Conservation (phyloP, 1,140 invertebrate species). For the Batillaria attramentaria region DNA sequence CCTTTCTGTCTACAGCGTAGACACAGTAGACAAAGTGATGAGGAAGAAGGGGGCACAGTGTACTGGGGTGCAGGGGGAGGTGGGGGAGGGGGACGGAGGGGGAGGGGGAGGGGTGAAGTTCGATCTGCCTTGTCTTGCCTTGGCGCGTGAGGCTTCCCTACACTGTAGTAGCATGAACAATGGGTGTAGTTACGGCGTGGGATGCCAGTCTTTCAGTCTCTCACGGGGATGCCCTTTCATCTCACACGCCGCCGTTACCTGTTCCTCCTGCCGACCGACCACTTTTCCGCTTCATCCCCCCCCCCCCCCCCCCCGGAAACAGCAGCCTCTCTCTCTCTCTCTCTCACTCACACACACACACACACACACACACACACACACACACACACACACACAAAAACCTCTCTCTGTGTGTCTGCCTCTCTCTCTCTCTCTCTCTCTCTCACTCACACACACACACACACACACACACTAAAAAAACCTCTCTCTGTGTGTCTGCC, state of each 20-base stretch:
- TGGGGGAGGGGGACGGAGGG: too few species aligned
- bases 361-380: not conserved
- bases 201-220: not conserved
- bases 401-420: not conserved
- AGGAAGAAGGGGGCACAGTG: too few species aligned
- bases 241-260: not conserved
- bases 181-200: too few species aligned
- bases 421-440: conserved; percentile 7
- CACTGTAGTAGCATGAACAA: too few species aligned
- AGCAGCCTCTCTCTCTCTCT: not conserved
- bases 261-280: not conserved
- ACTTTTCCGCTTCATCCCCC: not conserved
- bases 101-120: too few species aligned
- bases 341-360: not conserved
- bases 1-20: too few species aligned
- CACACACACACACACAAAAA: not conserved
- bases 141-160: not conserved
- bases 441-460: not conserved
- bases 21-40: too few species aligned
- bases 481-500: not conserved
- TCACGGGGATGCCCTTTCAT: not conserved
- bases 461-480: not conserved
- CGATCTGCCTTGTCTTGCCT: too few species aligned
- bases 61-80: too few species aligned
- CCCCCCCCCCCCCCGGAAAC: not conserved